Conservation (phyloP, 2,888 invertebrate genomes). For the Gerris lacustris region DNA sequence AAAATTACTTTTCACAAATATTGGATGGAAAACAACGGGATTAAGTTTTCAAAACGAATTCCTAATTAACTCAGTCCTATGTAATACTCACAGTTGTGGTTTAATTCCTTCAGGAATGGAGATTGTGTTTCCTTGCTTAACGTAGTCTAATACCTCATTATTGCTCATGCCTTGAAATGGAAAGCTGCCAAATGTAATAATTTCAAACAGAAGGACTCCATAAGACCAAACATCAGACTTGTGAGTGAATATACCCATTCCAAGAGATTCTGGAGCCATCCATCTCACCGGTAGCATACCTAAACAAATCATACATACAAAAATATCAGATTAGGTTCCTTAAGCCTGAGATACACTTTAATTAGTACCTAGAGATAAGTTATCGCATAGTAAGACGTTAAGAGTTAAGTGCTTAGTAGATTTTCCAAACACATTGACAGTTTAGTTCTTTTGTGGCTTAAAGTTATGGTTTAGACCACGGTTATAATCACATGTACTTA, state of each 20-base stretch:
- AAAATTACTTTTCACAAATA: no score
- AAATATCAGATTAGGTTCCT: neutral
- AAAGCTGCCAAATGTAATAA: slow-evolving; percentile 80
- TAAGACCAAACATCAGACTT: slow-evolving; percentile 85
- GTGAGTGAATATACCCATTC: slow-evolving; percentile 68
- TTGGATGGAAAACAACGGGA: no score
- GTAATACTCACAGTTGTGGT: slow-evolving; percentile 58
- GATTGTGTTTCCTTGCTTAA: slow-evolving; percentile 62
- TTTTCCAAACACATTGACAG: no score
- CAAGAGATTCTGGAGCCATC: slow-evolving; percentile 85
- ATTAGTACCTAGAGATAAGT: no score
- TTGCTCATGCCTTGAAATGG: slow-evolving; percentile 82
- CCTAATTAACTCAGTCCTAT: no score
- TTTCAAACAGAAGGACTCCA: slow-evolving; percentile 75
- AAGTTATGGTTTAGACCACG: no score
- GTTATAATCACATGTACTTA: no score
- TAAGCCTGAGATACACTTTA: neutral
- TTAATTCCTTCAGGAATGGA: slow-evolving; percentile 64
- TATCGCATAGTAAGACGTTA: no score
- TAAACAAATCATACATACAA: slow-evolving; percentile 30
- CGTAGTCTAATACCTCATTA: slow-evolving; percentile 66
- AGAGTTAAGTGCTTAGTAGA: no score
- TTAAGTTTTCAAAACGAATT: no score
- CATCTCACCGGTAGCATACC: slow-evolving; percentile 76
- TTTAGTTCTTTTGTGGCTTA: no score